Percentiles rank a stretch among this genome's conserved stretches.
These are phyloP conservation scores for Laspeyria flexula DNA, from an alignment of 2,888 invertebrate genomes.

Conservation along the genomic window DNA sequence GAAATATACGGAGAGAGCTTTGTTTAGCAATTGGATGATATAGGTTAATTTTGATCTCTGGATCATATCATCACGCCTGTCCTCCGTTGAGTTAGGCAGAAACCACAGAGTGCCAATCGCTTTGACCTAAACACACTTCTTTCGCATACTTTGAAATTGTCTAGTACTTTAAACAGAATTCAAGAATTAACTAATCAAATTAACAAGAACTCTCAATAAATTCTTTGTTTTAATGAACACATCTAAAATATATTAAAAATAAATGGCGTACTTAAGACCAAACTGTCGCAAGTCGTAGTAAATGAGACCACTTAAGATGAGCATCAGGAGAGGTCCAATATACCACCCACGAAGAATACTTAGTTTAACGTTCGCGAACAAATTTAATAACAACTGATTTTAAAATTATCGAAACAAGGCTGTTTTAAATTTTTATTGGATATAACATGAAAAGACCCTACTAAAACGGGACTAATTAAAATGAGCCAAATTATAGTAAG, in stretches of 20 bases:
- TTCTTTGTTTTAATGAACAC: background rate
- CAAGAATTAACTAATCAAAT: no score
- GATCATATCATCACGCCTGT: no score
- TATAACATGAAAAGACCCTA: slow-evolving; percentile 41
- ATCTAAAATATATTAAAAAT: background rate
- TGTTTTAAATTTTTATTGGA: slow-evolving; percentile 57
- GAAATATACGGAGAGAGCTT: no score
- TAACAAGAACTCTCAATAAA: background rate
- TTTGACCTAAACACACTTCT: no score
- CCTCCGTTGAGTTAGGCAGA: no score
- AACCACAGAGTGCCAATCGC: no score
- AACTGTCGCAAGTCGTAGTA: background rate
- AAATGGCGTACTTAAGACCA: background rate
- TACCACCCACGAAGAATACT: slow-evolving; percentile 36
- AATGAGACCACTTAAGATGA: background rate
- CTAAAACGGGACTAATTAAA: slow-evolving; percentile 47
- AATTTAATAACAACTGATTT: slow-evolving; percentile 33
- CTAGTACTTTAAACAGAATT: no score
- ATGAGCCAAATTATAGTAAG: slow-evolving; percentile 30
- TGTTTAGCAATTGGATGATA: no score
- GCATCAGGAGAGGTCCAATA: background rate
- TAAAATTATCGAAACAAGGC: slow-evolving; percentile 46
- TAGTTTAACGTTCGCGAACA: slow-evolving; percentile 15
- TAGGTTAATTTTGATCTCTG: no score
- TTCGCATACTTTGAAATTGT: no score